These are phyloP conservation scores for Dolichoris vasculosae DNA, from an alignment of 1,140 invertebrate species.

Conservation along the genomic window DNA sequence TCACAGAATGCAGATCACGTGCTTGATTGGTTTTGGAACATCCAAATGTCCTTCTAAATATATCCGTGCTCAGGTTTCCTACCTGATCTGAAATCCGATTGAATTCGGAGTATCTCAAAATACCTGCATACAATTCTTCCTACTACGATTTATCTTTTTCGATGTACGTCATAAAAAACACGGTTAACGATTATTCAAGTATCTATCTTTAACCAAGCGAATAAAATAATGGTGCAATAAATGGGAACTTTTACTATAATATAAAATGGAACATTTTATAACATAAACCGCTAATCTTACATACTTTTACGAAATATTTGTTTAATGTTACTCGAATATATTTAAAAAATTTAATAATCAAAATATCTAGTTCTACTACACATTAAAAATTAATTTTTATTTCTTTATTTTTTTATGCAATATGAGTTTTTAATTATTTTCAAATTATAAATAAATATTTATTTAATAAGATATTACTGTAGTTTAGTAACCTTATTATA, in stretches of 20 bases:
- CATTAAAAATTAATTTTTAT: too few relatives aligned
- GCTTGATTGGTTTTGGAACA: slow-evolving; percentile 46
- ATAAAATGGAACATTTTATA: neutral
- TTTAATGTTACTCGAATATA: too few relatives aligned
- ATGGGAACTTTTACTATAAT: neutral
- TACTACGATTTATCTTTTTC: neutral
- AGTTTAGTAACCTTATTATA: too few relatives aligned
- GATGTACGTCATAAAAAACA: slow-evolving; percentile 7
- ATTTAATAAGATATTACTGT: too few relatives aligned
- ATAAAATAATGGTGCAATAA: neutral
- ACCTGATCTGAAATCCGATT: slow-evolving; percentile 22
- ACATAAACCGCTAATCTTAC: neutral
- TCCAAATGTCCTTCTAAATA: slow-evolving; percentile 48
- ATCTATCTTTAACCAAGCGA: neutral
- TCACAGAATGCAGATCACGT: slow-evolving; percentile 49
- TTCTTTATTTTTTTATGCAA: too few relatives aligned
- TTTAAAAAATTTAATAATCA: too few relatives aligned
- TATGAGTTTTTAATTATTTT: too few relatives aligned
- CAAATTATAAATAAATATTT: too few relatives aligned
- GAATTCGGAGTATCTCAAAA: slow-evolving; percentile 31
- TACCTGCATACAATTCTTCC: neutral
- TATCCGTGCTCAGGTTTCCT: slow-evolving; percentile 34
- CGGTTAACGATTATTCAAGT: neutral
- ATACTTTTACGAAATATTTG: neutral
- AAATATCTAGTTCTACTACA: too few relatives aligned